phyloP scores from a whole-genome alignment of 1,140 invertebrate species.

The Nasonia longicornis region DNA sequence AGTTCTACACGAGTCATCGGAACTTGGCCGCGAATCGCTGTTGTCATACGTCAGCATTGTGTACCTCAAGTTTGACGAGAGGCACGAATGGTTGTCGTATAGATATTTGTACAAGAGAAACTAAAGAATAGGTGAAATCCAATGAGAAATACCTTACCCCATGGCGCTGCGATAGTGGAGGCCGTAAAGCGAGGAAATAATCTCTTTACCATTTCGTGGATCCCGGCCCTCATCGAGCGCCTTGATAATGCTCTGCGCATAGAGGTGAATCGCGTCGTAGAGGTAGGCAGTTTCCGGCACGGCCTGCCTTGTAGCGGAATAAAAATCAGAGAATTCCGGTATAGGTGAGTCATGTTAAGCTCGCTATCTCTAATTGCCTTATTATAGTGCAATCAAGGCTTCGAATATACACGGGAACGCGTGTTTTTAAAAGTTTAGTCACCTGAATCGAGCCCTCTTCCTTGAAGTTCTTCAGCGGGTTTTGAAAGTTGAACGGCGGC shows the following conservation, averaged over 20 bases:
- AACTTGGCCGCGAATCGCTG: not conserved
- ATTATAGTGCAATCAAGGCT: not conserved
- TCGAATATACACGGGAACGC: not conserved
- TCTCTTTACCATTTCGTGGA: conserved; percentile 78
- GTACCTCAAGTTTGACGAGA: no score
- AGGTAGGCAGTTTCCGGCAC: conserved; percentile 89
- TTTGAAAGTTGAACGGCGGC: conserved; percentile 88
- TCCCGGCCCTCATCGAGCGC: conserved; percentile 76
- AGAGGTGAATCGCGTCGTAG: conserved; percentile 91
- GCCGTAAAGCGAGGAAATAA: conserved; percentile 79
- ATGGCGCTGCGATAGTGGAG: conserved; percentile 85
- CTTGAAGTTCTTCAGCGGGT: conserved; percentile 76
- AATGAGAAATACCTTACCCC: conserved; percentile 74
- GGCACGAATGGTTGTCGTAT: no score
- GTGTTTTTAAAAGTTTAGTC: conserved; percentile 48
- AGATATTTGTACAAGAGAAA: not conserved
- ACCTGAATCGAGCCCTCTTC: conserved; percentile 72
- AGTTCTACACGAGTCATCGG: not conserved
- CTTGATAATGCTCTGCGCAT: conserved; percentile 80
- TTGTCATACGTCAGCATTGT: not conserved
- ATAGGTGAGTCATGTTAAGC: conserved; percentile 27
- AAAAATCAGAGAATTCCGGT: conserved; percentile 40
- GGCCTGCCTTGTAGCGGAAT: conserved; percentile 73
- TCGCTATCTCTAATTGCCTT: not conserved
- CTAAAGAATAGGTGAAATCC: not conserved